Percentiles rank a stretch among this genome's conserved stretches.
Evolutionary conservation across 2,888 invertebrate genomes (phyloP).

Genomic region (Mechanitis messenoides): DNA sequence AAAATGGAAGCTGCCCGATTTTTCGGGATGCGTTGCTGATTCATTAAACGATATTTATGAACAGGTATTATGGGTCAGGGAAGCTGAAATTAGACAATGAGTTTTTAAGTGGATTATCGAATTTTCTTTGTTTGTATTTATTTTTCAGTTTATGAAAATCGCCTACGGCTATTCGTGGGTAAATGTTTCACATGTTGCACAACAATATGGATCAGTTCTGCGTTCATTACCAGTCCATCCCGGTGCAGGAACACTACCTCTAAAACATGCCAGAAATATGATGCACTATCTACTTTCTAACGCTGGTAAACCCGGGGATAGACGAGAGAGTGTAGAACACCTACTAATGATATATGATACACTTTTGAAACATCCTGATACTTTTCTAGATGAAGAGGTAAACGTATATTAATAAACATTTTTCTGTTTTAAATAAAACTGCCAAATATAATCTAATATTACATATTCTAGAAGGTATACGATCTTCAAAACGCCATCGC

Average conservation of each 20-base stretch:
- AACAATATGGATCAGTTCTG: conserved; percentile 74
- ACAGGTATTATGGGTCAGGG: conserved; percentile 61
- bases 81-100: too few species aligned
- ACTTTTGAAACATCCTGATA: conserved; percentile 70
- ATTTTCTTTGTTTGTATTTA: too few species aligned
- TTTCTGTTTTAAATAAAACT: not conserved
- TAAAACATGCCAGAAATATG: conserved; percentile 76
- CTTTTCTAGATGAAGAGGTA: conserved; percentile 85
- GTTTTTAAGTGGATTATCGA: too few species aligned
- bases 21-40: conserved; percentile 83
- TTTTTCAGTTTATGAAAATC: conserved; percentile 53
- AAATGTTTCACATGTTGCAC: conserved; percentile 74
- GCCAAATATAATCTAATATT: not conserved
- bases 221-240: conserved; percentile 72
- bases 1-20: conserved; percentile 86
- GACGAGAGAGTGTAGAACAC: conserved; percentile 78
- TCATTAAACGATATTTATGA: conserved; percentile 79
- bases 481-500: conserved; percentile 62
- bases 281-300: conserved; percentile 68
- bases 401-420: conserved; percentile 31
- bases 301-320: conserved; percentile 53
- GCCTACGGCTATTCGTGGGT: conserved; percentile 80
- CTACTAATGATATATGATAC: conserved; percentile 76
- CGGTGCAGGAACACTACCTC: conserved; percentile 80
- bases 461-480: conserved; percentile 57